Conservation (phyloP, 1,140 invertebrate genomes). For the Acyrthosiphon pisum region DNA sequence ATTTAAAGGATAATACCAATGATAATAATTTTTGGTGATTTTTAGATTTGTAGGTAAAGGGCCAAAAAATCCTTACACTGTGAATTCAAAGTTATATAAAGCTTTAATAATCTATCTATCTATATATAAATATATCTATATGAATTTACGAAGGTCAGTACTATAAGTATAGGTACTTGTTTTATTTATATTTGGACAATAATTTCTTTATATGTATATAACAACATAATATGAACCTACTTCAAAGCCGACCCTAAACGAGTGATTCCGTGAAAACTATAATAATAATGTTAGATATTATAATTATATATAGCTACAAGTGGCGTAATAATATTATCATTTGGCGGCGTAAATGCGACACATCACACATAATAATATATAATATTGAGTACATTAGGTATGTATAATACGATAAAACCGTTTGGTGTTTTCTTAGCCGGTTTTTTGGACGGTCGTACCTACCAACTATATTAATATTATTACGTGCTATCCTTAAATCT, state of each 20-base stretch:
- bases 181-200: not conserved
- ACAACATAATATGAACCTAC: not conserved
- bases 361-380: not conserved
- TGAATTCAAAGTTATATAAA: not conserved
- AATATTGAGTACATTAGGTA: too few species aligned
- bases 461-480: not conserved
- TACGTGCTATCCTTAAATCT: not conserved
- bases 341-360: not conserved
- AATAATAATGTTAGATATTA: not conserved
- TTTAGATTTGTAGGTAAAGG: too few species aligned
- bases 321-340: conserved; percentile 14
- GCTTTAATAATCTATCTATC: not conserved
- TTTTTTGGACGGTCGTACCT: not conserved
- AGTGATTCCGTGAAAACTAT: not conserved
- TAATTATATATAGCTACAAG: not conserved
- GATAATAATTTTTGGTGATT: not conserved
- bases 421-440: not conserved
- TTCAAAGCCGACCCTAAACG: not conserved
- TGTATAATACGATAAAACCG: not conserved
- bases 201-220: not conserved
- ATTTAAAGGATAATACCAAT: not conserved
- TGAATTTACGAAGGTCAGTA: not conserved
- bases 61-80: not conserved
- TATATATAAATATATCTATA: too few species aligned
- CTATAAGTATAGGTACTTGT: not conserved